phyloP scores from a whole-genome alignment of 1,140 invertebrate species.

The Lasioglossum albipes region DNA sequence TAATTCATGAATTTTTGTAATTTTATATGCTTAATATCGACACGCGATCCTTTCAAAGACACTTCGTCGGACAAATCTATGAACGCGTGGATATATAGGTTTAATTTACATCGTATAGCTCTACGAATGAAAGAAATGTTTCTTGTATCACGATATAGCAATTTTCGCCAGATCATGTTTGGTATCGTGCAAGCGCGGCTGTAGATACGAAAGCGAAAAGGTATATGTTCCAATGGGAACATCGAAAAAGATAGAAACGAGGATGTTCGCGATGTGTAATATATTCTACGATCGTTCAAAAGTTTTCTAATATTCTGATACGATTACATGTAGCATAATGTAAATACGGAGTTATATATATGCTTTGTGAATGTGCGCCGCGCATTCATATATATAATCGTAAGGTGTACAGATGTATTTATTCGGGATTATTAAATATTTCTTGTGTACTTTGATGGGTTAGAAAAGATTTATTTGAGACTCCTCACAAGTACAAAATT shows the following conservation, averaged over 20 bases:
- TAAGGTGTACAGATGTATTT: constrained; percentile 64
- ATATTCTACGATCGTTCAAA: constrained; percentile 43
- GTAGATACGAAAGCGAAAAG: constrained; percentile 29
- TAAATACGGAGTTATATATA: constrained; percentile 53
- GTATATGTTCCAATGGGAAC: not conserved
- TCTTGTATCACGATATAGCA: not conserved
- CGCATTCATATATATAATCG: constrained; percentile 29
- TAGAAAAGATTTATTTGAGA: constrained; percentile 48
- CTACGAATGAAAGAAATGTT: constrained; percentile 8
- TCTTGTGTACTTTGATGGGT: constrained; percentile 51
- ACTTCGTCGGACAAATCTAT: not conserved
- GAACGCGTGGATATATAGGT: constrained; percentile 1
- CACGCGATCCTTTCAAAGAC: not conserved
- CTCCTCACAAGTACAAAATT: constrained; percentile 6
- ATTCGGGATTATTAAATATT: constrained; percentile 57
- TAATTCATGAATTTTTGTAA: constrained; percentile 30
- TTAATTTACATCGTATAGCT: not conserved
- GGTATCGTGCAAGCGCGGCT: constrained; percentile 7
- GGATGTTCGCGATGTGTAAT: constrained; percentile 25
- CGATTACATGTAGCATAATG: constrained; percentile 51
- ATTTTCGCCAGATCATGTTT: constrained; percentile 24
- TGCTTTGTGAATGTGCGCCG: constrained; percentile 42
- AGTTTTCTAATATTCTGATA: constrained; percentile 44
- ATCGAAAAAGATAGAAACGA: not conserved
- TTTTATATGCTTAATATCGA: constrained; percentile 11